A percentile compares a stretch with the other conserved stretches of the same genome.
These are phyloP conservation scores for Euglossa dilemma DNA, from an alignment of 1,140 invertebrate species.

Conservation along the genomic window DNA sequence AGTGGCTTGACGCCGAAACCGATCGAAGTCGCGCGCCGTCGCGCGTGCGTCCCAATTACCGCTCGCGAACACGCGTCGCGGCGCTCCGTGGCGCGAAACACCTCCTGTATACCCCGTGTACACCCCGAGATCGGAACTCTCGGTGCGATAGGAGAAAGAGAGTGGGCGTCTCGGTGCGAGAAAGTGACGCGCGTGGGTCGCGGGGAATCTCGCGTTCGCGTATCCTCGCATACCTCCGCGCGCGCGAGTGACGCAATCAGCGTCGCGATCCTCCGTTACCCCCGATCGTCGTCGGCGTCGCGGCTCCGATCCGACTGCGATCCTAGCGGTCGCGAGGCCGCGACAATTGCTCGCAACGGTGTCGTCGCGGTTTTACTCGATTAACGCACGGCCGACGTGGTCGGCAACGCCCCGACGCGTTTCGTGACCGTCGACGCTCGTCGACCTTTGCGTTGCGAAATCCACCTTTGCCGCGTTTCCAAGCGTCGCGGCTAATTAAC, in stretches of 20 bases:
- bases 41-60: neutral
- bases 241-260: too few relatives aligned
- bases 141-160: neutral
- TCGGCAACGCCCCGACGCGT: slow-evolving; percentile 14
- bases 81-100: neutral
- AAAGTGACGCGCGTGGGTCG: slow-evolving; percentile 16
- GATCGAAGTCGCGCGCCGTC: neutral
- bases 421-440: neutral
- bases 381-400: slow-evolving; percentile 21
- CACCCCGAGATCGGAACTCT: slow-evolving; percentile 10
- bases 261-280: neutral
- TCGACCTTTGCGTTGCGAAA: neutral
- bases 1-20: too few relatives aligned
- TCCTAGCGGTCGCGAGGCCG: neutral
- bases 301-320: neutral
- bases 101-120: too few relatives aligned
- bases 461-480: neutral
- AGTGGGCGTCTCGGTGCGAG: slow-evolving; percentile 26
- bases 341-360: slow-evolving; percentile 29
- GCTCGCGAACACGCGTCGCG: too few relatives aligned
- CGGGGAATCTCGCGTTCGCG: neutral
- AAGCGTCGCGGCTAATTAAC: slow-evolving; percentile 21
- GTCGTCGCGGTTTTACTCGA: slow-evolving; percentile 9
- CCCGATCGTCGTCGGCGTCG: too few relatives aligned
- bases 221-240: neutral